Base-by-base conservation (phyloP, 2,888 invertebrate species). In the Heliconius cydno region DNA sequence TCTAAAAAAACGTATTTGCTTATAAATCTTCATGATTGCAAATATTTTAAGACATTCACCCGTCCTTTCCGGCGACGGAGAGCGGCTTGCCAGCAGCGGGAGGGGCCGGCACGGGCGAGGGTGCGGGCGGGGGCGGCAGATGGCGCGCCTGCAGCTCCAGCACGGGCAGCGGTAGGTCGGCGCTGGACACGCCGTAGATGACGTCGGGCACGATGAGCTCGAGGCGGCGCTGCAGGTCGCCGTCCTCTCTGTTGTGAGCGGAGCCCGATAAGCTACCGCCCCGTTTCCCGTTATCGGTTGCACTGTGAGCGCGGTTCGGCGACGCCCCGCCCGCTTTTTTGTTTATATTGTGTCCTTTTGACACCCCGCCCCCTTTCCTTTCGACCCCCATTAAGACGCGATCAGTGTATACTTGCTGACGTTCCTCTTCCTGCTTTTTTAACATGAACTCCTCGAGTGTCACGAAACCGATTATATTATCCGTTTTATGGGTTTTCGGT, bases 391-490 rank as follows among this genome's bases (percentile, higher is more conserved):
- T 71, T 46, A 95, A 90, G 78, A 96, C 96, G 41, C 96, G 92
- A 86, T 96, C 95, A 81, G 93, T 94, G 90, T 96, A 96, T 88
- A 96, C 91, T 84, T 87, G 85, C 15, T 82, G 83, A 9, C 91
- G 84, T 86, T 97, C 97, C 88, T 97, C 97, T 82, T 96, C 97
- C 89, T 97, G 97, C 84, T 97, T 96, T 84, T 96, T 96, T 84
- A 97, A 90, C 97, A 98, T 98, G 86, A 98, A 96, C 92, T 97
- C 97, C 89, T 97, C 97, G 52, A 98, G 93, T 1, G 97, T 98
- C 76, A 97, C 96, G 87, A 97, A 96, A 1, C 97, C 97, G 83
- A 96, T 95, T 52, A 96, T 92, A 88, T 96, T 96, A 82, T 96
- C 97, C 72, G 85, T 86, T 74, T 81, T 79, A 77, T 82, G 84